Evolutionary conservation across 2,797 vertebrate genomes (phyloP), one percentile per base, ranked within the genome.

Genomic region (Gadopsis marmoratus): DNA sequence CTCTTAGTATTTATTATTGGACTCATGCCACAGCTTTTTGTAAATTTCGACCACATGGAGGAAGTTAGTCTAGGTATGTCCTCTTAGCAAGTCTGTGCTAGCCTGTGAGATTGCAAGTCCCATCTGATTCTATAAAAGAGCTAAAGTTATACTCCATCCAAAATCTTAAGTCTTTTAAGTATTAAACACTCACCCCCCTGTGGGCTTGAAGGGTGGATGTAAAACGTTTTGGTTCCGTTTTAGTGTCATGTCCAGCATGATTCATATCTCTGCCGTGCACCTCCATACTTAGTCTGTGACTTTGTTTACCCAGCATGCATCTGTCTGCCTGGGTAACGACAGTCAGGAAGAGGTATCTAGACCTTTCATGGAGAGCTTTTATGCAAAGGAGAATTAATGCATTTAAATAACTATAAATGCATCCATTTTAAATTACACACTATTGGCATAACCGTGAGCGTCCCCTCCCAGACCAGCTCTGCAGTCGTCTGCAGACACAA

Each of bases 11-110:
- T 74, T 50, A 7, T 82, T 74, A 76, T 80, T 86, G 56, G 29
- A 84, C 41, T 63, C 61, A 29, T 56, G 66, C 51, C 60, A 31
- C 65, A 45, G n/a, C 65, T 56, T 66, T 66, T 50, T 75, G 48
- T 63, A 70, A 41, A 31, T 62, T 76, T 78, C 37, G 58, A 55
- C 41, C 78, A 31, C 50, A 29, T 55, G 50, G 73, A 79, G 55
- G 74, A 19, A 55, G 64, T 69, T 65, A 71, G 71, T 81, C 19
- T 1, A 63, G 47, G 41, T 67, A 41, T 62, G 71, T 80, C 76
- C 48, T 77, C 55, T 48, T n/a, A 64, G 67, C 85, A 81, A 72
- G 80, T 82, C 71, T 29, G 54, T 71, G 53, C 83, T 68, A 53
- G 86, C 56, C 56, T 66, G 55, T 48, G 16, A 81, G 56, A 74